These are phyloP conservation scores for pig (Sus scrofa) DNA, from an alignment of 2,113 vertebrate genomes.

Conservation along the genomic window DNA sequence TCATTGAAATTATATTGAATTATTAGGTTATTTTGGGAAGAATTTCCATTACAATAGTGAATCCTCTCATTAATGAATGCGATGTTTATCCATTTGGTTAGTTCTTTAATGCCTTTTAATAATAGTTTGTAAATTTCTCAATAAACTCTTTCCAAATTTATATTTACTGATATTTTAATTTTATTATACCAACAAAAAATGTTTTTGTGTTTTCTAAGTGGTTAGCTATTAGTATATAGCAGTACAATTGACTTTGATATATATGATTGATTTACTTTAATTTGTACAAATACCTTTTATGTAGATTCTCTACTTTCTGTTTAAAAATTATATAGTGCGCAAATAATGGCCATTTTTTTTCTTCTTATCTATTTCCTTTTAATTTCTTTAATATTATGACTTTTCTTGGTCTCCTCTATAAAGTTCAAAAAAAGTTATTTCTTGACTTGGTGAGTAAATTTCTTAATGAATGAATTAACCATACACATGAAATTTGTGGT, in stretches of 20 bases:
- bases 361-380: neutral
- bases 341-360: neutral
- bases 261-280: neutral
- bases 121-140: neutral
- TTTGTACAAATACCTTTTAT: neutral
- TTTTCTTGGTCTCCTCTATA: neutral
- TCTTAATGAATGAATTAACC: neutral
- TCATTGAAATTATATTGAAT: neutral
- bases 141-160: neutral
- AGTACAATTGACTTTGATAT: neutral
- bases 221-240: neutral
- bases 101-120: neutral
- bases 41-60: neutral
- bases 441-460: neutral
- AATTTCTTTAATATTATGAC: neutral
- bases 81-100: neutral
- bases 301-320: neutral
- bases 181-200: neutral
- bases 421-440: neutral
- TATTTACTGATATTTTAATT: neutral
- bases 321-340: neutral
- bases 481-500: neutral
- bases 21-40: neutral
- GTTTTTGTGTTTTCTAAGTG: neutral
- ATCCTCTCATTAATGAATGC: neutral